A percentile compares a stretch with the other conserved stretches of the same genome.
Conservation (phyloP, 2,113 vertebrate genomes). For the Desmodus rotundus region DNA sequence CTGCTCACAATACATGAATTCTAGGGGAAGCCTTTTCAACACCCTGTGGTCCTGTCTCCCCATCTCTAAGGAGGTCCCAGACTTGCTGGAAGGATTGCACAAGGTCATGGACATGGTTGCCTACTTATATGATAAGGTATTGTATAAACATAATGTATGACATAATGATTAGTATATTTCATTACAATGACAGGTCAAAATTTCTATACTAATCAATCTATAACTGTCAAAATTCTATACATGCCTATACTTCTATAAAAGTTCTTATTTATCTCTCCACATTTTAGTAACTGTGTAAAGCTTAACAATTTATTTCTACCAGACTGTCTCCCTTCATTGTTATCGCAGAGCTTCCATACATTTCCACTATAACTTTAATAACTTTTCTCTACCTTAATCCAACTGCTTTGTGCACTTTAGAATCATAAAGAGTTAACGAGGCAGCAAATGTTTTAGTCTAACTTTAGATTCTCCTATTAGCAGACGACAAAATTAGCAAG, state of each 20-base stretch:
- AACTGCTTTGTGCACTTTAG: constrained; percentile 7
- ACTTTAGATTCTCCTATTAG: constrained; percentile 11
- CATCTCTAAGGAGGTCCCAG: background rate
- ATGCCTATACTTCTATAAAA: background rate
- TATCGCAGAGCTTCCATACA: background rate
- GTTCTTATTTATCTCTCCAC: background rate
- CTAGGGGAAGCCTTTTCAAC: background rate
- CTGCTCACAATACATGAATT: background rate
- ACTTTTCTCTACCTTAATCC: background rate
- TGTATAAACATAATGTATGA: background rate
- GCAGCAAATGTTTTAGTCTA: background rate
- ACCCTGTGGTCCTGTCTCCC: background rate
- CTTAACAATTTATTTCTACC: background rate
- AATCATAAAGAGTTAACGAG: background rate
- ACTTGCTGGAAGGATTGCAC: background rate
- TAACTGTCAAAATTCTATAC: background rate
- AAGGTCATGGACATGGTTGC: background rate
- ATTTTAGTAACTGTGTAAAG: background rate
- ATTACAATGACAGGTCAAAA: background rate
- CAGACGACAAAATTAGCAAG: constrained; percentile 5
- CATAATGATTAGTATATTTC: background rate
- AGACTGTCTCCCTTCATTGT: background rate
- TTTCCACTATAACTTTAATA: background rate
- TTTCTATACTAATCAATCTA: background rate
- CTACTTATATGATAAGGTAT: background rate